Evolutionary conservation across 2,797 vertebrate species (phyloP), one percentile per base, ranked within the genome.

Genomic region (Pipistrellus kuhlii): DNA sequence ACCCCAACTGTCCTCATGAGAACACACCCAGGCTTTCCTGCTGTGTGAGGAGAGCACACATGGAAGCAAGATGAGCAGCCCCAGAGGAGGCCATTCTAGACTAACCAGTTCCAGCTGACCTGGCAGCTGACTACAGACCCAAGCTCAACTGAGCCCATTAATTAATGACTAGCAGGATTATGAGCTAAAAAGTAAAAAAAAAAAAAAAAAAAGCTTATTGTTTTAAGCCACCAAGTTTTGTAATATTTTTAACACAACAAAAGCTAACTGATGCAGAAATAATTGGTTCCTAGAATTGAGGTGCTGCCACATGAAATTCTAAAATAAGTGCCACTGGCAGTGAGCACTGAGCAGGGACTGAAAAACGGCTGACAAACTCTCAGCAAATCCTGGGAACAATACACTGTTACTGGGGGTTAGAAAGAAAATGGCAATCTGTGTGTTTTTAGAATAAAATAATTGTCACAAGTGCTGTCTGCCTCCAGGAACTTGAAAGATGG

Each of bases 261-360:
- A 95, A 95, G n/a, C 77, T 93, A 94, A 92, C 83, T 94, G 85
- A 93, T 95, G 85, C 93, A 97, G 93, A 96, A 97, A 93, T 95
- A 97, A 96, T 97, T 96, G 94, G 90, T 97, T 97, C 80, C 81
- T 88, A 92, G 95, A 97, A 96, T 90, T 96, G 96, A 97, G 94
- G 96, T 91, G 90, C 95, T 97, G 94, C 96, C 96, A 96, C 94
- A 96, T 87, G 95, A 95, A 97, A 95, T 93, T 96, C 96, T 97
- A 97, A 96, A 97, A 95, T 96, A 97, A 96, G 87, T 75, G 20
- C 27, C 90, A 95, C 90, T 96, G 96, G 96, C 97, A 96, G 78
- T 94, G 55, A 95, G 94, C 69, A 75, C 82, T 9, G 53, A 96
- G 72, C 89, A 95, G 91, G 95, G 91, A 86, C 95, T 95, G 87